Conservation (phyloP, 2,797 vertebrate genomes). For the Syndactyla subalaris region DNA sequence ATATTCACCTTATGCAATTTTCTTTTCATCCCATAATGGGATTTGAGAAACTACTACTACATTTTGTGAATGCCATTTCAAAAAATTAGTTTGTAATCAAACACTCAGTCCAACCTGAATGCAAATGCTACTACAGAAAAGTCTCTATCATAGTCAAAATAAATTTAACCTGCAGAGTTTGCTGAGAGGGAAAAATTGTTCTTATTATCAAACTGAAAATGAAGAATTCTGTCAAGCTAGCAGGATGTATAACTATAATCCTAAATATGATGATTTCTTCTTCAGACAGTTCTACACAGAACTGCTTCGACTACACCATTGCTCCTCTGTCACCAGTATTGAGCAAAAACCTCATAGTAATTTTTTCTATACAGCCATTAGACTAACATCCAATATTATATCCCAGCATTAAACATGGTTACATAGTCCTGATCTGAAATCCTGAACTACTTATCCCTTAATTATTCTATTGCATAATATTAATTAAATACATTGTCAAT, state of each 20-base stretch:
- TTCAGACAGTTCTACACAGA: not conserved
- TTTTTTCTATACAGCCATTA: not conserved
- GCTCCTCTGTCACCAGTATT: not conserved
- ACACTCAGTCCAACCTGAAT: not conserved
- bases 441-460: not conserved
- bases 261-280: not conserved
- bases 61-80: not conserved
- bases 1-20: not conserved
- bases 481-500: not conserved
- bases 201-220: not conserved
- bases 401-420: not conserved
- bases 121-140: not conserved
- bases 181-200: not conserved
- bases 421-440: not conserved
- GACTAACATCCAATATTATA: not conserved
- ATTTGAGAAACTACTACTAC: not conserved
- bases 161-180: not conserved
- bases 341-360: accelerated
- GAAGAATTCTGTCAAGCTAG: not conserved
- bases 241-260: not conserved
- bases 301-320: not conserved
- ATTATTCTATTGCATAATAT: not conserved
- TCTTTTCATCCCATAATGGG: not conserved
- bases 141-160: not conserved
- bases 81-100: not conserved